phyloP scores from a whole-genome alignment of 2,113 vertebrate genomes.

The Lepidothrix coronata region DNA sequence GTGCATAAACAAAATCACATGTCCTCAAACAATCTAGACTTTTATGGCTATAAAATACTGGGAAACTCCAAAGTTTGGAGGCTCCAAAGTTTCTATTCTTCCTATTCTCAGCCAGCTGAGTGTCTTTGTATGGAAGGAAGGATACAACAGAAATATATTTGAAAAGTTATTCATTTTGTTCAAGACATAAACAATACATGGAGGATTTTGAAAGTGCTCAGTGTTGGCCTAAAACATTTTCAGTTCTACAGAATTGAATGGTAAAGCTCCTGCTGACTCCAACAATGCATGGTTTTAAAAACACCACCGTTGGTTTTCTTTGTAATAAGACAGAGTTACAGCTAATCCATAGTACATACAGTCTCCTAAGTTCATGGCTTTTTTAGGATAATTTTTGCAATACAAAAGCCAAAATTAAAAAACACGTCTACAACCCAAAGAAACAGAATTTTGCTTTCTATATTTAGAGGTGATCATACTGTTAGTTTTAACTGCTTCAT shows the following conservation, averaged over 20 bases:
- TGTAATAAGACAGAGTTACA: neutral
- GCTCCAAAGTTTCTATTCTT: neutral
- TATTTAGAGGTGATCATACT: neutral
- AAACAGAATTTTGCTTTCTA: neutral
- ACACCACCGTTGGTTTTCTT: neutral
- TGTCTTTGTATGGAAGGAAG: neutral
- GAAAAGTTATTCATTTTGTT: neutral
- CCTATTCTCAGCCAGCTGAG: neutral
- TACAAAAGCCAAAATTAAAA: conserved; percentile 2
- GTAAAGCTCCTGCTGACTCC: neutral
- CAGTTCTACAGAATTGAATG: neutral
- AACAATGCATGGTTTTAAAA: neutral
- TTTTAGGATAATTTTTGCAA: neutral
- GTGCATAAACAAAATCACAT: neutral
- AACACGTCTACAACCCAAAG: neutral
- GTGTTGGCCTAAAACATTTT: neutral
- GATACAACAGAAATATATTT: neutral
- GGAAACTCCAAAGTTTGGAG: neutral
- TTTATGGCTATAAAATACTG: neutral
- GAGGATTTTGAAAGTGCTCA: neutral
- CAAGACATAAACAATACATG: neutral
- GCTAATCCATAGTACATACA: neutral
- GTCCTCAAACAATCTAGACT: neutral
- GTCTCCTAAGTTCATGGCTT: neutral
- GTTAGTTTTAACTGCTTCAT: neutral